Base-by-base conservation (phyloP, 1,140 invertebrate genomes). In the Zaprionus davidi region DNA sequence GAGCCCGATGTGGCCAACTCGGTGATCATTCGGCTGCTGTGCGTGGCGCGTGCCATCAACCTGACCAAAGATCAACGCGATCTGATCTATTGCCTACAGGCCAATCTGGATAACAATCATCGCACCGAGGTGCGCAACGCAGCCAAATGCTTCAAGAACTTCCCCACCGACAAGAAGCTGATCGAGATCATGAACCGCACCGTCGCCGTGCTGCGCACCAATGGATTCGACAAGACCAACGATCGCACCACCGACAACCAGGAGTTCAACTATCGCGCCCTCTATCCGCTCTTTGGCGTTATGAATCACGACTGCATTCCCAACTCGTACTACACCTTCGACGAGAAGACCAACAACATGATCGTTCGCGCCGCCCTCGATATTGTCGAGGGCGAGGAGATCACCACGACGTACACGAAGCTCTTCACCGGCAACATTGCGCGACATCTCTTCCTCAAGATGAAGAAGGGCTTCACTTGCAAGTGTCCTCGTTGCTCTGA, bases 241-340 rank as follows among this genome's bases (percentile, higher is more conserved):
- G 92, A 94, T 58, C 93, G 93, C 56, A 93, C 93, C 12, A 92
- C 88, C 56, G 93, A 93, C 67, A 92, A 93, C 76, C 93, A 94
- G 78, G 81, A 92, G 63, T 93, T 94, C 71, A 95, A 94, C 82
- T 92, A 96, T 67, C 94, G 96, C 78, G 96, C 96, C 11, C 91
- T 97, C 26, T 97, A 96, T 93, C 96, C 96, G 11, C 92, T 96
- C 11, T 95, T 95, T 1, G 94, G 95, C 28, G 93, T 97, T 34
- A 94, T 97, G 91, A 97, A 97, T 92, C 96, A 97, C 86, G 94
- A 94, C 53, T 97, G 97, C 88, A 92, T 94, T 34, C 95, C 96
- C 15, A 97, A 97, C 83, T 96, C 96, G 0, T 95, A 95, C 60
- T 95, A 96, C 72, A 93, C 93, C 38, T 96, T 95, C 76, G 94